phyloP scores from a whole-genome alignment of 1,140 invertebrate genomes.

The Cryptotermes secundus region DNA sequence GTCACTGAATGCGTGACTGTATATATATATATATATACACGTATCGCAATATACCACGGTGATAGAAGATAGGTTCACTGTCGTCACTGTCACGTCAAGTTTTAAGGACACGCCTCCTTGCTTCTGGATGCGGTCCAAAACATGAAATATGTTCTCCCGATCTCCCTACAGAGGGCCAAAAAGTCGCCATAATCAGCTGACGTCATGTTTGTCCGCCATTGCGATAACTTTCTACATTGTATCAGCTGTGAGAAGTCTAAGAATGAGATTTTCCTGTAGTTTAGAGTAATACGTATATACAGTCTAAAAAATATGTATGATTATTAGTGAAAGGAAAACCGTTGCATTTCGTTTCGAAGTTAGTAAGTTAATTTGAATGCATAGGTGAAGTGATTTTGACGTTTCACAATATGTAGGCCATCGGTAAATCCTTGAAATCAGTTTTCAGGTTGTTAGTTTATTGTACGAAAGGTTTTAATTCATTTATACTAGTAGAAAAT shows the following conservation, averaged over 20 bases:
- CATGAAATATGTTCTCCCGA: neutral
- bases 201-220: constrained; percentile 29
- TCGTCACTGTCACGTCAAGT: too few relatives aligned
- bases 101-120: neutral
- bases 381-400: constrained; percentile 7
- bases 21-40: too few relatives aligned
- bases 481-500: neutral
- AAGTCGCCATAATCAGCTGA: constrained; percentile 27
- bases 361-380: neutral
- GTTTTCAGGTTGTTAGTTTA: neutral
- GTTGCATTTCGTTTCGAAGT: neutral
- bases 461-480: neutral
- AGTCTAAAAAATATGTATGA: neutral
- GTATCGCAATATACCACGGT: too few relatives aligned
- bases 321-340: neutral
- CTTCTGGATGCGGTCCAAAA: neutral
- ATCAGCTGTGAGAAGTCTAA: constrained; percentile 28
- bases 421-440: constrained; percentile 25
- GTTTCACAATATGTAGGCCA: constrained; percentile 26
- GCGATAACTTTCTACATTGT: neutral
- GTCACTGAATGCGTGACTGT: too few relatives aligned
- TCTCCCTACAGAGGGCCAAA: constrained; percentile 5
- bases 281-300: neutral
- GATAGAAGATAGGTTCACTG: too few relatives aligned
- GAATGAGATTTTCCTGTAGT: neutral